phyloP scores from a whole-genome alignment of 2,797 vertebrate genomes.

The Oreochromis grahami region DNA sequence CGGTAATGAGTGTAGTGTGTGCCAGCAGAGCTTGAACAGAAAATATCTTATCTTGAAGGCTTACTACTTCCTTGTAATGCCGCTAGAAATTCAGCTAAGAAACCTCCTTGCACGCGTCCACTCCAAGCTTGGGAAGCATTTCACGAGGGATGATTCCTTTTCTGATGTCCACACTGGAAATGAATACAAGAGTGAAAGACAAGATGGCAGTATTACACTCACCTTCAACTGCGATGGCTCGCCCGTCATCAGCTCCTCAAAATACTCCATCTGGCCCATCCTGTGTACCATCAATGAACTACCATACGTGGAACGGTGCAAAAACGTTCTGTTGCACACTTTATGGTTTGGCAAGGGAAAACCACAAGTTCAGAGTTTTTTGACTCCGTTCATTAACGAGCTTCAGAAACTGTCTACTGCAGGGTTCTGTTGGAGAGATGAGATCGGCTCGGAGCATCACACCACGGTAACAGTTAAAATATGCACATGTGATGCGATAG shows the following conservation, averaged over 20 bases:
- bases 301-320: background rate
- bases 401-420: background rate
- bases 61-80: constrained; percentile 6
- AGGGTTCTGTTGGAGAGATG: background rate
- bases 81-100: background rate
- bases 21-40: background rate
- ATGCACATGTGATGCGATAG: background rate
- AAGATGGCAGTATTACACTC: background rate
- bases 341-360: background rate
- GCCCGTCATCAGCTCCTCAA: background rate
- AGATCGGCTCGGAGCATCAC: background rate
- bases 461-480: background rate
- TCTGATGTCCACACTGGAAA: background rate
- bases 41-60: background rate
- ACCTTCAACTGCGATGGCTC: background rate
- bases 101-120: background rate
- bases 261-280: background rate
- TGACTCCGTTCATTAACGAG: background rate
- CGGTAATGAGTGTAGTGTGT: background rate
- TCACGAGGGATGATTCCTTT: background rate
- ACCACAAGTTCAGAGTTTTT: background rate
- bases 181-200: background rate
- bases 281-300: constrained; percentile 6
- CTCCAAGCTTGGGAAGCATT: background rate
- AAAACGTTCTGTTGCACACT: background rate